Evolutionary conservation across 37 sponge, comb jelly and placozoan genomes (phyloP), one percentile per base, ranked within the genome.

Genomic region (Agelas oroides): DNA sequence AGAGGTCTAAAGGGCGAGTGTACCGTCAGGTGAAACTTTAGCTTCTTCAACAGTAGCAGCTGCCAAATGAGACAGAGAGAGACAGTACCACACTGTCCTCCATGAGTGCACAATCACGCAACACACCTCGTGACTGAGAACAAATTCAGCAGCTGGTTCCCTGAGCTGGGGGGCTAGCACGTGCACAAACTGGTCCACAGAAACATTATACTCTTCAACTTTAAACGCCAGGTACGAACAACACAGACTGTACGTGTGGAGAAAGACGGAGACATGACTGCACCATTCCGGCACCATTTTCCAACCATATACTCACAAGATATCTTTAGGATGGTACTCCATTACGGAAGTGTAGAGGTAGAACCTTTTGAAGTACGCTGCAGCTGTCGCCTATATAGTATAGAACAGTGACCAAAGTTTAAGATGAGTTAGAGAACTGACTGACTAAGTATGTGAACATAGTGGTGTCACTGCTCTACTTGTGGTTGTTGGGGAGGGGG

Each of bases 191-290:
- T 89, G 85, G 65, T 92, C 95, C 32, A 95, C 72, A 39, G 89
- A 75, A 8, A 97, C 62, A 52, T 92, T 92, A 84, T 95, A 94
- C 80, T 97, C 97, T 25, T 97, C 97, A 31, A 97, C 87, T 62
- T 97, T 97, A 82, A 92, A 90, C 1, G 97, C 95, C 71, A 97
- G 74, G 70, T 88, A 97, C 32, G 73, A 86, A 86, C 94, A 96
- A 58, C 86, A 92, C 53, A 96, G 38, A 39, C 90, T 89, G 71
- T 32, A 24, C 20, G 34, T 46, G 20, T 36, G 61, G 37, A 30
- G 23, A 8, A 12, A 8, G 3, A 8, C 5, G 34, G 2, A 8
- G 33, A 70, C 38, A 12, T 37, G 38, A 67, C 16, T 24, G 21
- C 30, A 27, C n/a, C n/a, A n/a, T n/a, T n/a, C n/a, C n/a, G n/a